phyloP scores from a whole-genome alignment of 2,888 invertebrate genomes.

The Eremobia ochroleuca region DNA sequence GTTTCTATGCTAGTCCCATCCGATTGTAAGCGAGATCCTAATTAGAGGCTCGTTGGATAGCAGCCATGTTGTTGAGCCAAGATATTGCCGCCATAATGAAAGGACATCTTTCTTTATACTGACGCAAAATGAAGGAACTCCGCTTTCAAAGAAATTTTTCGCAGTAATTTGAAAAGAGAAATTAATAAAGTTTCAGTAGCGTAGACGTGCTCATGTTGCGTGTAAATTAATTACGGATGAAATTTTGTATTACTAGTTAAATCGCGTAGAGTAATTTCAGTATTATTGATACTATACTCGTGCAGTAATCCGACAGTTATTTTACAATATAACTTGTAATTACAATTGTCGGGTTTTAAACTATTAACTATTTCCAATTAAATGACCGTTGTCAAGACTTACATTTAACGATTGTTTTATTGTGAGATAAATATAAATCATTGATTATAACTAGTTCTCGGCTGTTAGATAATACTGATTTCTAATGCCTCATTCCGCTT shows the following conservation, averaged over 20 bases:
- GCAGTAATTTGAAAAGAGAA: conserved; percentile 29
- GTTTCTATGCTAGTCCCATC: conserved; percentile 19
- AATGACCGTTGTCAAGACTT: not conserved
- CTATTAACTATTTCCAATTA: not conserved
- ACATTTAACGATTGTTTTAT: conserved; percentile 1
- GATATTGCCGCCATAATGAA: conserved; percentile 50
- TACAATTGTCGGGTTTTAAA: not conserved
- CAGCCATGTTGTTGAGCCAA: conserved; percentile 44
- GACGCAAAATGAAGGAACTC: conserved; percentile 25
- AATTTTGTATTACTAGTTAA: conserved; percentile 4
- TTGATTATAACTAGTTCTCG: not conserved
- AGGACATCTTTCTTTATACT: conserved; percentile 31
- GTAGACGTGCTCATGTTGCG: conserved; percentile 24
- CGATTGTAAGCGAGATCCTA: conserved; percentile 52
- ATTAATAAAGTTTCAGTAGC: conserved; percentile 28
- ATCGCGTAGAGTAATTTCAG: conserved; percentile 10
- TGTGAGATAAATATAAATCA: not conserved
- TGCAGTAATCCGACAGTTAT: conserved; percentile 14
- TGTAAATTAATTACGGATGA: conserved; percentile 31
- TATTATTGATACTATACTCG: conserved; percentile 12
- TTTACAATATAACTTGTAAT: conserved; percentile 5
- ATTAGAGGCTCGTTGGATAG: conserved; percentile 52
- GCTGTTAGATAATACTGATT: not conserved
- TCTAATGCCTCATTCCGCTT: not conserved
- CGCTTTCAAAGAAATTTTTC: conserved; percentile 38